phyloP scores from a whole-genome alignment of 1,140 invertebrate genomes.

The Diabrotica virgifera region DNA sequence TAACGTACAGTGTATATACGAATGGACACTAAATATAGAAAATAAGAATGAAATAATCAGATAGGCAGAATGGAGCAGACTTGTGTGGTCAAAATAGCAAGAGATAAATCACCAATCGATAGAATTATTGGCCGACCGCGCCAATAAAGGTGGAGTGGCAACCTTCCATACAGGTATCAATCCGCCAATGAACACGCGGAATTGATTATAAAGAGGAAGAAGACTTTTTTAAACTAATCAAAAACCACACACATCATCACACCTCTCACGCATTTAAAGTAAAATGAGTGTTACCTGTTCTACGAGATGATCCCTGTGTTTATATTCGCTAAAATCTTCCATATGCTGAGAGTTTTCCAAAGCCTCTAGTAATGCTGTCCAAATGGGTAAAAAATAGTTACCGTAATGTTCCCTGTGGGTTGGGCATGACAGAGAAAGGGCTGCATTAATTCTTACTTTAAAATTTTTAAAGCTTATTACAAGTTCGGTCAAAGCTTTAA shows the following conservation, averaged over 20 bases:
- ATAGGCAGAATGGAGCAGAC: too few species aligned
- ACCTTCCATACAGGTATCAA: too few species aligned
- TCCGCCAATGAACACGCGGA: not conserved
- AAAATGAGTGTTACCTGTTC: constrained; percentile 54
- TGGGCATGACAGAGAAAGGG: constrained; percentile 66
- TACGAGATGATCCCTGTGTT: constrained; percentile 72
- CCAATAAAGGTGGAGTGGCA: too few species aligned
- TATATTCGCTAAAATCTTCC: constrained; percentile 77
- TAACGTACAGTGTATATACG: too few species aligned
- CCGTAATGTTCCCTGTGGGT: constrained; percentile 58
- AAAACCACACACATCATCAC: too few species aligned
- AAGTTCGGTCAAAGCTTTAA: constrained; percentile 51
- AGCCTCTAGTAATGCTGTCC: constrained; percentile 66
- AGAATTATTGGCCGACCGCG: too few species aligned
- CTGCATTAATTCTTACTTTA: constrained; percentile 79
- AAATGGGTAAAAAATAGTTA: constrained; percentile 58
- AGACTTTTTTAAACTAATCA: not conserved
- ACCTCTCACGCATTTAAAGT: too few species aligned
- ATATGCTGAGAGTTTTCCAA: constrained; percentile 71
- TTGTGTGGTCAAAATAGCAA: too few species aligned
- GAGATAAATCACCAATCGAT: too few species aligned
- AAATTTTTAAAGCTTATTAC: constrained; percentile 58
- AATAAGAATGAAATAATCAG: too few species aligned
- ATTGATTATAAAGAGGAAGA: too few species aligned
- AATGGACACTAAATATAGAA: too few species aligned